Evolutionary conservation across 2,797 vertebrate species (phyloP).

Genomic region (Ptychadena robeensis): DNA sequence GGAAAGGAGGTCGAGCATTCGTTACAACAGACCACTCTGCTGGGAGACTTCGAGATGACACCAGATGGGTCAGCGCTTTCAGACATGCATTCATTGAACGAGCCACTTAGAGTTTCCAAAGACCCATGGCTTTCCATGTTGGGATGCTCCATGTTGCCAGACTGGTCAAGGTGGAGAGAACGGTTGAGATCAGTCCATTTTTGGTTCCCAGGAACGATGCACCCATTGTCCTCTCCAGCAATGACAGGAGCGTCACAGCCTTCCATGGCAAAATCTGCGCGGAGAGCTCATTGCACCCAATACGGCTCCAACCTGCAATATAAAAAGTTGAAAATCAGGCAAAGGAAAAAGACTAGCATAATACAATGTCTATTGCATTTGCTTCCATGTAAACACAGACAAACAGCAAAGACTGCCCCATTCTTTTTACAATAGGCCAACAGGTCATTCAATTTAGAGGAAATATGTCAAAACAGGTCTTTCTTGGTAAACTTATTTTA

Average conservation of each 20-base stretch:
- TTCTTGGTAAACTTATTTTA: no score
- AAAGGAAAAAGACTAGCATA: not conserved
- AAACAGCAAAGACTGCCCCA: no score
- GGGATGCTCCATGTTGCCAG: conserved; percentile 78
- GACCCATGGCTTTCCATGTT: conserved; percentile 72
- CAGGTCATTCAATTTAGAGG: no score
- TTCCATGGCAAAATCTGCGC: conserved; percentile 98
- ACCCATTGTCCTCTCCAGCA: conserved; percentile 99
- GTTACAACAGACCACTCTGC: conserved; percentile 79
- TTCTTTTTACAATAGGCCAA: no score
- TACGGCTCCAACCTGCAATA: conserved; percentile 81
- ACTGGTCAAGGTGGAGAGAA: conserved; percentile 82
- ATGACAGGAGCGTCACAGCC: conserved; percentile 99
- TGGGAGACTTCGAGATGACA: conserved; percentile 68
- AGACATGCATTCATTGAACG: conserved; percentile 73
- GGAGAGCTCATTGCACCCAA: conserved; percentile 98
- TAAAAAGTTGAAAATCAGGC: conserved; percentile 44
- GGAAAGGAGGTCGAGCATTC: conserved; percentile 78
- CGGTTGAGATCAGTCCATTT: conserved; percentile 87
- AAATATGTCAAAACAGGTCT: no score
- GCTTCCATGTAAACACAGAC: not conserved
- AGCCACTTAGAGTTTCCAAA: conserved; percentile 78
- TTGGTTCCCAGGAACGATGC: conserved; percentile 88
- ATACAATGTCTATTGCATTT: not conserved
- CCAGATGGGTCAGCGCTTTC: conserved; percentile 70